phyloP scores from a whole-genome alignment of 2,113 vertebrate species.

The Ptilorrhoa leucosticta region DNA sequence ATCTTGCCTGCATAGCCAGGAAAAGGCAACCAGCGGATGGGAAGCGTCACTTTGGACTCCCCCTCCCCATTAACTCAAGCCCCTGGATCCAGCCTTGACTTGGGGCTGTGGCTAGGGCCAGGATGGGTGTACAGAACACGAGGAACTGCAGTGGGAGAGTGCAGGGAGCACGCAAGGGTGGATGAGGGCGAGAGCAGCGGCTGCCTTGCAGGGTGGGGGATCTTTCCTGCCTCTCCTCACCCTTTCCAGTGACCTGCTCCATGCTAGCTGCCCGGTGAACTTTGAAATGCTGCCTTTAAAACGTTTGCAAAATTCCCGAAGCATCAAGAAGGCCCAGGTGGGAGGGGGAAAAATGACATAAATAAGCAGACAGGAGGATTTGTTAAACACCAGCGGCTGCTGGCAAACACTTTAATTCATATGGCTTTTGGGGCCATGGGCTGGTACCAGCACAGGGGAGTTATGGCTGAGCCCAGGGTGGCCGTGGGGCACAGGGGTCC shows the following conservation, averaged over 20 bases:
- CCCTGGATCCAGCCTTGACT: background rate
- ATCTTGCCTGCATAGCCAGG: background rate
- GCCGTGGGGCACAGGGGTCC: no score
- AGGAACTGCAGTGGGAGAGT: accelerated
- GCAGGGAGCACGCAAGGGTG: background rate
- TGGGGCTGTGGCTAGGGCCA: accelerated
- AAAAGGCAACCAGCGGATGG: accelerated
- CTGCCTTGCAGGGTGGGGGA: background rate
- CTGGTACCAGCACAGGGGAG: background rate
- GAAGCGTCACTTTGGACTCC: accelerated
- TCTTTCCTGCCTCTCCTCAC: background rate
- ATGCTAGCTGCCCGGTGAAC: background rate
- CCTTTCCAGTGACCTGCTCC: background rate
- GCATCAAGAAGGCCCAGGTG: background rate
- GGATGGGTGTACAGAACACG: accelerated
- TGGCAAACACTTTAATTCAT: background rate
- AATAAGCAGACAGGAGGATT: constrained; percentile 6
- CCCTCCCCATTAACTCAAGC: background rate
- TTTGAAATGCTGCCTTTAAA: background rate
- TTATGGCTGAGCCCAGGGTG: background rate
- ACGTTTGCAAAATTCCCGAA: background rate
- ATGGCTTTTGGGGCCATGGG: accelerated
- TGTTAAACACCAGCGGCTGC: background rate
- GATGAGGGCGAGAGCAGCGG: background rate
- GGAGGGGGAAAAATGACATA: background rate